These are phyloP conservation scores for Idaea straminata DNA, from an alignment of 2,888 invertebrate species.

Conservation along the genomic window DNA sequence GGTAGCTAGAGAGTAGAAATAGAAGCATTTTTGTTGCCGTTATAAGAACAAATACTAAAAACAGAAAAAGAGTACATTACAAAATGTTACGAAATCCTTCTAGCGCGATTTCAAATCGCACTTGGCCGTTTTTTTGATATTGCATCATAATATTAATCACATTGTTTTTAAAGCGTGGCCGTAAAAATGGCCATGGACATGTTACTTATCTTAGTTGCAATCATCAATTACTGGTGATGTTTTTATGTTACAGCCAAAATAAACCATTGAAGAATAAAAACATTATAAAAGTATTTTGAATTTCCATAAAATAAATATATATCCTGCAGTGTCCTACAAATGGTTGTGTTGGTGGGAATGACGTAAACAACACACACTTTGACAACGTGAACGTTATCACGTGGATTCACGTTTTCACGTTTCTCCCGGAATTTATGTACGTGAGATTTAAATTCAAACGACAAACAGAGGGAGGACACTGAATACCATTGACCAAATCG, in stretches of 20 bases:
- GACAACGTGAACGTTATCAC: conserved; percentile 28
- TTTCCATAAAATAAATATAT: conserved; percentile 11
- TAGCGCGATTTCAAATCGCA: too few species aligned
- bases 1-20: too few species aligned
- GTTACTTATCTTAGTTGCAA: neutral
- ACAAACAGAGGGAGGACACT: neutral
- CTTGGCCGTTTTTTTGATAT: too few species aligned
- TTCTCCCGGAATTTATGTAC: conserved; percentile 14
- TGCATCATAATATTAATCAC: too few species aligned
- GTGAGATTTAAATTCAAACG: neutral
- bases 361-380: conserved; percentile 37
- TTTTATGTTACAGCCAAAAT: conserved; percentile 6
- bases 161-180: too few species aligned
- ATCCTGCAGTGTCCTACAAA: conserved; percentile 17
- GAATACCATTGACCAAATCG: neutral
- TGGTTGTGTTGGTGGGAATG: conserved; percentile 31
- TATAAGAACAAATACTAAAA: too few species aligned
- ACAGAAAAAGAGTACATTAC: too few species aligned
- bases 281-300: neutral
- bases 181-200: neutral
- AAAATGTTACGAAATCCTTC: too few species aligned
- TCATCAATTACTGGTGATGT: neutral
- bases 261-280: neutral
- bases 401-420: conserved; percentile 35
- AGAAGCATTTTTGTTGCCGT: too few species aligned